Base-by-base conservation (phyloP, 1,140 invertebrate species). In the Diachasma alloeum region DNA sequence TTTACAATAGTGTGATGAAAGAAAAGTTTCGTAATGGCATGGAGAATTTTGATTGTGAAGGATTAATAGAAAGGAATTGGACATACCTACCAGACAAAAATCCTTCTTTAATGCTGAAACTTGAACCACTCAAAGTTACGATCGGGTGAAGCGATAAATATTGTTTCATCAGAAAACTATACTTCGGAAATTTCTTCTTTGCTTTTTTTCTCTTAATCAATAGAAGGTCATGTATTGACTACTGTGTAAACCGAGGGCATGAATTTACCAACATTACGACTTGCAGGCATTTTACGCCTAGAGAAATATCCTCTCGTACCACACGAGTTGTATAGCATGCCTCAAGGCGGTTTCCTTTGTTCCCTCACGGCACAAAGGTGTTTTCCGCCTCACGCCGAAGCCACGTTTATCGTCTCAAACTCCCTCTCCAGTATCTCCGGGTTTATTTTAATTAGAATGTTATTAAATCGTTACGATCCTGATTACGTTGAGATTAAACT, bases 291-390 rank as follows among this genome's bases (percentile, higher is more conserved):
- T 63, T 63, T 63, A 63, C 59, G 59, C 59, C 59, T 63, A 63
- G 59, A 24, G 59, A 26, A 63, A 63, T 63, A 63, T 26, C 59
- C 59, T 63, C 59, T 63, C 24, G 59, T 63, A 63, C 22, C 15
- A 63, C 24, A 63, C 24, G 59, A 31, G 22, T 63, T 26, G 59
- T 63, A 10, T 63, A 26, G 59, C 59, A 63, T 63, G 59, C 59
- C 59, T 31, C 59, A 26, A 63, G 59, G 59, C 59, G 59, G 59
- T 63, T 63, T 63, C 59, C 59, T 63, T 63, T 63, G 59, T 63
- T 63, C 59, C 59, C 59, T 63, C 59, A 24, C 59, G 24, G 59
- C 59, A 63, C 59, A 63, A 63, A 63, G 22, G 59, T 63, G 59
- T 63, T 63, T 63, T 63, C 59, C 59, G 24, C 59, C 59, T 63